Evolutionary conservation across 2,113 vertebrate species (phyloP).

Genomic region (Motacilla alba): DNA sequence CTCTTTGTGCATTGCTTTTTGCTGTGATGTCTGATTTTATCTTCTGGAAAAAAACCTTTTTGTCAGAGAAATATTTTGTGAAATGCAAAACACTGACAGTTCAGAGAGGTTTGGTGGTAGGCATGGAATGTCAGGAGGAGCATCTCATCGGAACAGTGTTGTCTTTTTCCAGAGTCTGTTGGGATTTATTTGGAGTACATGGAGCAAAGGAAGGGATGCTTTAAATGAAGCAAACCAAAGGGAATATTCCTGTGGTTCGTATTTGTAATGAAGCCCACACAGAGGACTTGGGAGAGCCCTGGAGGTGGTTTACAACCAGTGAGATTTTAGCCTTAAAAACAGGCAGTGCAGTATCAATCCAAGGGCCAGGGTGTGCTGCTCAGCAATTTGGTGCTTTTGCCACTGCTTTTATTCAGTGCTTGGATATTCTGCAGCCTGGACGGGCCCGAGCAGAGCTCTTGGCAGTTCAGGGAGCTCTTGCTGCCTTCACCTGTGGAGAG

Average conservation of each 20-base stretch:
- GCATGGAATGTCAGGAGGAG: fast-evolving
- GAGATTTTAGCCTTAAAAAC: fast-evolving
- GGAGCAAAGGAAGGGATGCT: background rate
- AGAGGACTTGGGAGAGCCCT: background rate
- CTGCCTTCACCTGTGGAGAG: background rate
- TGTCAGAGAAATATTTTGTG: background rate
- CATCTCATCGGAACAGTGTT: background rate
- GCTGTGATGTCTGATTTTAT: background rate
- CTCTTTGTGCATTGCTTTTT: background rate
- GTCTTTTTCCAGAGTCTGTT: background rate
- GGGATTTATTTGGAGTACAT: fast-evolving
- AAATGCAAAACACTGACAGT: background rate
- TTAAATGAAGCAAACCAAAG: background rate
- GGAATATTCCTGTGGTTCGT: background rate
- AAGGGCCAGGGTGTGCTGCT: background rate
- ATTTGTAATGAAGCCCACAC: background rate
- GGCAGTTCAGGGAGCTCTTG: background rate
- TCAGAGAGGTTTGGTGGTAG: background rate
- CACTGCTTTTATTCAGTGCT: background rate
- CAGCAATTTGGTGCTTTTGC: background rate
- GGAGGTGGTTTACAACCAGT: background rate
- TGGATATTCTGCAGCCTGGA: background rate
- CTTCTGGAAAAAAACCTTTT: background rate
- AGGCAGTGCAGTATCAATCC: fast-evolving
- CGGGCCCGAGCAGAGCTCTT: background rate